A percentile compares a stretch with the other conserved stretches of the same genome.
Conservation (phyloP, 2,888 invertebrate genomes). For the Brenthis ino region DNA sequence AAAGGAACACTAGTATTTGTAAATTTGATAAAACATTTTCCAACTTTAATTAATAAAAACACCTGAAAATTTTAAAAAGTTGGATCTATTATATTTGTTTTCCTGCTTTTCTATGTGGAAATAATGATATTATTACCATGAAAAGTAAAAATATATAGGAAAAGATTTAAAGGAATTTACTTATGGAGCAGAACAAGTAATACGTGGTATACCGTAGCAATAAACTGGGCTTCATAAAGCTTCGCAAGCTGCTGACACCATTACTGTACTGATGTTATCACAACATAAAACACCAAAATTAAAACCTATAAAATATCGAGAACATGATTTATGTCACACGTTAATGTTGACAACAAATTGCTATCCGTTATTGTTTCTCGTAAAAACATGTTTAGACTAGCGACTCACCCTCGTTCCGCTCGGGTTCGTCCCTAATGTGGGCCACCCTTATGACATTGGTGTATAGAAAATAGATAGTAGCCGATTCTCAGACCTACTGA, state of each 20-base stretch:
- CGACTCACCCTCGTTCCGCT: too few relatives aligned
- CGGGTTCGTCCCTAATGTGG: too few relatives aligned
- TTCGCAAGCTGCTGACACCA: conserved; percentile 55
- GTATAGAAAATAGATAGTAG: too few relatives aligned
- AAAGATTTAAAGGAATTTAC: conserved; percentile 2
- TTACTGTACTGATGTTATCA: conserved; percentile 74
- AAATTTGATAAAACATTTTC: conserved; percentile 5
- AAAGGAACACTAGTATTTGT: conserved; percentile 6
- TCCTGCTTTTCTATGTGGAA: neutral
- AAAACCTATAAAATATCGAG: conserved; percentile 73
- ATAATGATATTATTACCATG: neutral
- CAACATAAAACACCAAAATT: conserved; percentile 75
- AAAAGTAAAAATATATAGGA: neutral
- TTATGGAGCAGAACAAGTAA: neutral
- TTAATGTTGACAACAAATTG: conserved; percentile 55
- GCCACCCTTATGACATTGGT: too few relatives aligned
- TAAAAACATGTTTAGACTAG: conserved; percentile 45
- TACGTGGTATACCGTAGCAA: conserved; percentile 46
- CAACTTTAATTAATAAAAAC: neutral
- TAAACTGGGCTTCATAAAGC: conserved; percentile 66
- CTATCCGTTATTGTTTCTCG: conserved; percentile 56
- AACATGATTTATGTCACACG: conserved; percentile 65
- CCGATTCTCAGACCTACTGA: too few relatives aligned
- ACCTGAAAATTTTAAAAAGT: too few relatives aligned
- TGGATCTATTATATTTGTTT: neutral